Evolutionary conservation across 1,140 invertebrate genomes (phyloP), one percentile per base, ranked within the genome.

Genomic region (Bathynomus jamesi): DNA sequence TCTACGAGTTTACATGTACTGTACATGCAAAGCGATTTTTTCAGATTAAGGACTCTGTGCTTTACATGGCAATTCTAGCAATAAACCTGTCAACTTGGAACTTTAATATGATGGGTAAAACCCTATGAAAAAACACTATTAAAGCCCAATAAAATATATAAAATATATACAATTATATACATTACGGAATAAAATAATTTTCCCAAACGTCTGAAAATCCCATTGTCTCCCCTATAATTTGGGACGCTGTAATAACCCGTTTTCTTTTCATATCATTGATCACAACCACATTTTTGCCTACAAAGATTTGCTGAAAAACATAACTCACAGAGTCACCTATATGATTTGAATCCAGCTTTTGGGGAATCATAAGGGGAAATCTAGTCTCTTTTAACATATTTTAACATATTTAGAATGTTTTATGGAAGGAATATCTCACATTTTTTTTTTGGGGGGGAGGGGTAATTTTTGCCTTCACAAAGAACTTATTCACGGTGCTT

Each of bases 91-190:
- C 40, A 53, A 53, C 40, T 53, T 21, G 40, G 21, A 21, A 17
- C 40, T 53, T 21, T 21, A 53, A 53, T 53, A 53, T 17, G 21
- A 53, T 53, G 13, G 13, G 13, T 53, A 21, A 53, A 53, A 53
- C 21, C 21, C 13, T 53, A 53, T 21, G 21, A 53, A 53, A 53
- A 53, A 53, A 17, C 40, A 53, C 21, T 21, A 53, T 53, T 53
- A 53, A 53, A 53, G 40, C 11, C 40, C 40, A 53, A 53, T 53
- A 53, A 53, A 53, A 53, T 53, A 53, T 53, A 53, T 21, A 53
- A 53, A 53, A 53, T 53, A 53, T 53, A 53, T 53, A 53, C 40
- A 53, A 53, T 53, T 53, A 53, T 21, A 53, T 53, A n/a, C n/a
- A 53, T 53, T 11, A 53, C 21, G 40, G 40, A 53, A 53, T 53